Evolutionary conservation across 2,113 vertebrate genomes (phyloP).

Genomic region (Acrocephalus arundinaceus): DNA sequence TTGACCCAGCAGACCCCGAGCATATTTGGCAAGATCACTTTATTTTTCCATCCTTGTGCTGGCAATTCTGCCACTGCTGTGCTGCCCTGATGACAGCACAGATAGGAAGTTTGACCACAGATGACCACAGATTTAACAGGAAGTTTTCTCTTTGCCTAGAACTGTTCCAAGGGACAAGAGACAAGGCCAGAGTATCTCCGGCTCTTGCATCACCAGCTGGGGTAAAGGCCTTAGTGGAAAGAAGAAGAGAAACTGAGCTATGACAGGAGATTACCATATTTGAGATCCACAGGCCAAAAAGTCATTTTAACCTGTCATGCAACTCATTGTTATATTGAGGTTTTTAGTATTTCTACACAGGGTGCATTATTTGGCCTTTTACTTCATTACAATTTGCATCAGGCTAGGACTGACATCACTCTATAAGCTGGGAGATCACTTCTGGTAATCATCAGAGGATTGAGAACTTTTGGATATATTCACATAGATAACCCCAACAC

Average conservation of each 20-base stretch:
- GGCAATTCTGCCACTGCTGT: fast-evolving
- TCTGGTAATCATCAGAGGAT: background rate
- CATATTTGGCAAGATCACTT: background rate
- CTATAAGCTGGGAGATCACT: background rate
- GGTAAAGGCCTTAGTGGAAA: background rate
- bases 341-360: background rate
- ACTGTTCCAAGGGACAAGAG: background rate
- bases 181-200: background rate
- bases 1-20: background rate
- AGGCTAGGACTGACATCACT: background rate
- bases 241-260: background rate
- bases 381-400: background rate
- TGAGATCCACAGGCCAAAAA: background rate
- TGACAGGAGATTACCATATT: fast-evolving
- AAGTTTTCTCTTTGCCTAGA: background rate
- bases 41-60: background rate
- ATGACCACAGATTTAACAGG: background rate
- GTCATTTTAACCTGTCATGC: background rate
- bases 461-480: background rate
- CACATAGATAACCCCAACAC: background rate
- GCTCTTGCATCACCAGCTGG: background rate
- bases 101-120: background rate
- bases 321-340: background rate
- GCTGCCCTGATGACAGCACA: background rate
- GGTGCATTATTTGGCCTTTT: background rate